Conservation (phyloP, 2,888 invertebrate species). For the Chouioia cunea region DNA sequence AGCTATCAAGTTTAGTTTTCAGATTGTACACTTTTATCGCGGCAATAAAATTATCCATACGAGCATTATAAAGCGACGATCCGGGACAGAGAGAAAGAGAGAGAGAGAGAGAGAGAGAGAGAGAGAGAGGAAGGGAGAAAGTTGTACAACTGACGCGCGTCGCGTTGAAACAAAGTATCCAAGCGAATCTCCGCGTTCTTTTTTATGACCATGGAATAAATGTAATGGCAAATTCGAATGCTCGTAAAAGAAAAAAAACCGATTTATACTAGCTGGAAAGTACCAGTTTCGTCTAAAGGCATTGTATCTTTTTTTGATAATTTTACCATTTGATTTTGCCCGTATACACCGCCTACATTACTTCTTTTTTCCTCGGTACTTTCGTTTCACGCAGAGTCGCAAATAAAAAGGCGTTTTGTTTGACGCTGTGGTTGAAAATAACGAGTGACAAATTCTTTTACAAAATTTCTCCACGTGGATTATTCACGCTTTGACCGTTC, state of each 20-base stretch:
- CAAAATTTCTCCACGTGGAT: too few species aligned
- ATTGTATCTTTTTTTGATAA: constrained; percentile 27
- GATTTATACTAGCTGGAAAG: constrained; percentile 25
- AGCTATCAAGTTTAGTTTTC: not conserved
- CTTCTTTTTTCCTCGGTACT: not conserved
- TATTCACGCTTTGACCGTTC: too few species aligned
- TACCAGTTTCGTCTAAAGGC: constrained; percentile 4
- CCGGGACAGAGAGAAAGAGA: constrained; percentile 17
- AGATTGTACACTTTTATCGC: not conserved
- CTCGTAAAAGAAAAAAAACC: constrained; percentile 41
- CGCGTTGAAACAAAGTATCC: constrained; percentile 22
- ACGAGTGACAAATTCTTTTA: too few species aligned
- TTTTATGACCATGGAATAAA: constrained; percentile 36
- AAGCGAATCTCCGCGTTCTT: constrained; percentile 5
- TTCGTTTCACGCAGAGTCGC: not conserved
- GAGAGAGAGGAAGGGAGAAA: not conserved
- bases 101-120: not conserved
- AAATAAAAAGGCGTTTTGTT: too few species aligned
- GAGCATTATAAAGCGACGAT: constrained; percentile 11
- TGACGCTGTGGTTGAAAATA: too few species aligned
- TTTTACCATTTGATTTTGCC: constrained; percentile 26
- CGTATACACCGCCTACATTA: not conserved
- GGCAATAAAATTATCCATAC: not conserved
- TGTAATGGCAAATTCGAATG: constrained; percentile 35
- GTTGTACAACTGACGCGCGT: too few species aligned